Evolutionary conservation across 2,113 vertebrate species (phyloP).

Genomic region (Sinocyclocheilus rhinocerous): DNA sequence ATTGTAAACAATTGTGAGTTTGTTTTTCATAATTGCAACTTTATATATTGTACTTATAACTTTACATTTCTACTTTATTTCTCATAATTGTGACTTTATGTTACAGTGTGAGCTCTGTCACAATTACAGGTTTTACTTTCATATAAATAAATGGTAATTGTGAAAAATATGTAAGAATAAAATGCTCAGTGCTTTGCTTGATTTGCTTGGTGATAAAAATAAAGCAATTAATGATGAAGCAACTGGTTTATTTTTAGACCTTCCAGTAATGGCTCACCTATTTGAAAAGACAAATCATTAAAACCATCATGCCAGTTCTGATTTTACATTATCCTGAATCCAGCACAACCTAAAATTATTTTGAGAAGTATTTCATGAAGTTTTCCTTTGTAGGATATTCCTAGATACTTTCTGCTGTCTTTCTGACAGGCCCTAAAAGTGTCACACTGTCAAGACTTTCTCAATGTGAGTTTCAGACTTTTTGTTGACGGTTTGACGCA

Average conservation of each 20-base stretch:
- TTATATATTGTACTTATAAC: background rate
- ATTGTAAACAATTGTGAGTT: background rate
- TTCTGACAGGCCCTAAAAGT: slow-evolving; percentile 30
- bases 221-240: background rate
- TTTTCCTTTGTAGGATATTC: slow-evolving; percentile 41
- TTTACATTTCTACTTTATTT: background rate
- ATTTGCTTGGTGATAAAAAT: background rate
- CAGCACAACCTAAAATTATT: slow-evolving; percentile 17
- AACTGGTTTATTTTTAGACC: background rate
- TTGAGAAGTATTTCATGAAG: slow-evolving; percentile 31
- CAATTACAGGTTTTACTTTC: background rate
- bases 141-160: background rate
- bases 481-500: slow-evolving; percentile 36
- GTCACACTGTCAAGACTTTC: slow-evolving; percentile 22
- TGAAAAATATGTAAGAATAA: background rate
- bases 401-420: slow-evolving; percentile 37
- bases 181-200: background rate
- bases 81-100: background rate
- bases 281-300: background rate
- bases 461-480: slow-evolving; percentile 18
- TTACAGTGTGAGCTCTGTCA: background rate
- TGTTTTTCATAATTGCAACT: background rate
- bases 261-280: background rate
- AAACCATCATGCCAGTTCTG: background rate
- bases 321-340: background rate